phyloP scores from a whole-genome alignment of 2,113 vertebrate genomes.

The Morone chrysops region DNA sequence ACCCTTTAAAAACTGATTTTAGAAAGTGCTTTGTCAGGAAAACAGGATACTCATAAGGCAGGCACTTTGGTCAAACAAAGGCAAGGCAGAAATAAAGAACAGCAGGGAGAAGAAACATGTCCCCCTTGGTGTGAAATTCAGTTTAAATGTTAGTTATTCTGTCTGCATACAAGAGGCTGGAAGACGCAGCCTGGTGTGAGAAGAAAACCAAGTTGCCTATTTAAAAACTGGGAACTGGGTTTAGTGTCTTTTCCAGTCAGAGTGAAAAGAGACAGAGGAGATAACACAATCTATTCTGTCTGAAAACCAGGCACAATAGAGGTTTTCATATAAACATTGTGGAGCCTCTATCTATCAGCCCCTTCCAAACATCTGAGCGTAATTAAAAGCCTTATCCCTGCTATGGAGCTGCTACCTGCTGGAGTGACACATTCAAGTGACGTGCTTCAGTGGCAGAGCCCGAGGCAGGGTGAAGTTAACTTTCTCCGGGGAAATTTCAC shows the following conservation, averaged over 20 bases:
- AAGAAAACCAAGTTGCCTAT: slow-evolving; percentile 56
- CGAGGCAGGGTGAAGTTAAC: neutral
- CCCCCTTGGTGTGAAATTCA: neutral
- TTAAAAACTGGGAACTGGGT: slow-evolving; percentile 32
- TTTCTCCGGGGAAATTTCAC: slow-evolving; percentile 1
- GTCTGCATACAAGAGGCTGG: slow-evolving; percentile 33
- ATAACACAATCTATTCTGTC: slow-evolving; percentile 5
- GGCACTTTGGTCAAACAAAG: too few relatives aligned
- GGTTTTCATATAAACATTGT: slow-evolving; percentile 5
- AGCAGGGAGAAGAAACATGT: too few relatives aligned
- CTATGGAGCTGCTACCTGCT: slow-evolving; percentile 36
- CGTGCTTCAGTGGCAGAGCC: slow-evolving; percentile 29
- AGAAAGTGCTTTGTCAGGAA: too few relatives aligned
- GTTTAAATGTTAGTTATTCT: slow-evolving; percentile 33
- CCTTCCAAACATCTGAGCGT: neutral
- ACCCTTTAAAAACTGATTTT: too few relatives aligned
- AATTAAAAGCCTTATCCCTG: slow-evolving; percentile 63
- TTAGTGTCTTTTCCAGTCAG: slow-evolving; percentile 6
- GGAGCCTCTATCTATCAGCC: neutral
- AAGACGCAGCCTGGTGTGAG: slow-evolving; percentile 43
- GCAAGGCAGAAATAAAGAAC: too few relatives aligned
- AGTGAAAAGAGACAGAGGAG: slow-evolving; percentile 14
- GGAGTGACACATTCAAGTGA: slow-evolving; percentile 33
- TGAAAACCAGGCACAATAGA: neutral
- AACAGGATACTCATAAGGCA: too few relatives aligned